phyloP scores from a whole-genome alignment of 2,888 invertebrate species.

The Orthonychiurus folsomi region DNA sequence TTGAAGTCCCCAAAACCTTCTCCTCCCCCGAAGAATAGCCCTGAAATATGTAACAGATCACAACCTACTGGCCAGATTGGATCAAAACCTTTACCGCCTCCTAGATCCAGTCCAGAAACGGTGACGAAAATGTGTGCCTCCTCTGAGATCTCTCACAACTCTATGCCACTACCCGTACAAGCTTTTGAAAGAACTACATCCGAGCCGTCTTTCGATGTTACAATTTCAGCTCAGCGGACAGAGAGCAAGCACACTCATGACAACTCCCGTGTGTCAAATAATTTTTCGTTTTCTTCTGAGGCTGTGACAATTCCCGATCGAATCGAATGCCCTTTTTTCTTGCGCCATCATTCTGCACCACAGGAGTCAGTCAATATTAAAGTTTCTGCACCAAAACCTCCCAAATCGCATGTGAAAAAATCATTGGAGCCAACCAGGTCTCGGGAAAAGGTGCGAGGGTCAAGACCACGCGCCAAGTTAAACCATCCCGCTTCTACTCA shows the following conservation, averaged over 20 bases:
- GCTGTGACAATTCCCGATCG: background rate
- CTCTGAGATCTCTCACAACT: background rate
- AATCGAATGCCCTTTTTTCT: background rate
- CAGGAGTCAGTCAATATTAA: background rate
- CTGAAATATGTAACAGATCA: background rate
- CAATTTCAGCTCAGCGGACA: too few relatives aligned
- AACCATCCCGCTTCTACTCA: background rate
- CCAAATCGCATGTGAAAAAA: background rate
- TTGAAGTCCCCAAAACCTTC: background rate
- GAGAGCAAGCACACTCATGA: too few relatives aligned
- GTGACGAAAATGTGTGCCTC: background rate
- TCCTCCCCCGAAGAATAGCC: background rate
- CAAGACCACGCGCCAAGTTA: background rate
- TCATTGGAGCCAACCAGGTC: background rate
- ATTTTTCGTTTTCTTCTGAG: too few relatives aligned
- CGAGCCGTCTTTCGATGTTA: too few relatives aligned
- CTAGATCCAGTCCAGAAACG: background rate
- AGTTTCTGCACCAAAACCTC: background rate
- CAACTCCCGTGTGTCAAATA: too few relatives aligned
- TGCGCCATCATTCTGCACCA: background rate
- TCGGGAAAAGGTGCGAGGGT: background rate
- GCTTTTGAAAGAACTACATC: background rate
- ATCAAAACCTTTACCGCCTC: background rate
- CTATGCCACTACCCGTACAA: background rate
- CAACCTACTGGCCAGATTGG: too few relatives aligned